Evolutionary conservation across 2,888 invertebrate species (phyloP).

Genomic region (Willowsia nigromaculata): DNA sequence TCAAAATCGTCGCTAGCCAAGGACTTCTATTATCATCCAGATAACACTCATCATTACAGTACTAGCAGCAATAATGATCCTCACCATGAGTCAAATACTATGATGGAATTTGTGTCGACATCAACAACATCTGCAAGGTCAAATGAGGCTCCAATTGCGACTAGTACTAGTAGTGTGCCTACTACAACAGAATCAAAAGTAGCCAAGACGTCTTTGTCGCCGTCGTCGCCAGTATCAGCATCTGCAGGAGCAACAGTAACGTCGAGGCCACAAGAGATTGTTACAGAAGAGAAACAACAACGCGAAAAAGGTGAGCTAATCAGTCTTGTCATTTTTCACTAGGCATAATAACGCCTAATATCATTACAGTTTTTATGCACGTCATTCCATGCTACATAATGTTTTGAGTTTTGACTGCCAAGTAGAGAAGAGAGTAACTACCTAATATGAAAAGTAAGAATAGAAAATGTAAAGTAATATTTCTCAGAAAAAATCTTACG

Average conservation of each 20-base stretch:
- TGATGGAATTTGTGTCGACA: constrained; percentile 59
- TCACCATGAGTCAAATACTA: constrained; percentile 41
- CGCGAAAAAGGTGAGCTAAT: constrained; percentile 65
- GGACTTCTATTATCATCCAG: constrained; percentile 67
- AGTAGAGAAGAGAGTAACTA: neutral
- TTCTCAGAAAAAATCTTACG: neutral
- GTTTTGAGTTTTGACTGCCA: neutral
- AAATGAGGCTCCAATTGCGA: constrained; percentile 39
- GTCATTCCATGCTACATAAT: neutral
- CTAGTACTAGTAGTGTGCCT: constrained; percentile 3
- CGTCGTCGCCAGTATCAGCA: constrained; percentile 12
- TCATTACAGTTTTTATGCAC: constrained; percentile 29
- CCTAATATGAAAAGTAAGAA: neutral
- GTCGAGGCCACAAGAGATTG: constrained; percentile 57
- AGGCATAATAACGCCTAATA: constrained; percentile 35
- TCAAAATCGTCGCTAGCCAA: constrained; percentile 61
- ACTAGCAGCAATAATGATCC: constrained; percentile 6
- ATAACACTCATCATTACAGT: constrained; percentile 14
- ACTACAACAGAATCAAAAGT: constrained; percentile 24
- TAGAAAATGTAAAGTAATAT: neutral
- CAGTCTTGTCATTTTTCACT: constrained; percentile 59
- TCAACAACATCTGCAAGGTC: constrained; percentile 58
- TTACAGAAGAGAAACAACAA: constrained; percentile 37
- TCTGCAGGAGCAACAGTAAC: neutral
- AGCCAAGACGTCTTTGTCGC: constrained; percentile 4